Base-by-base conservation (phyloP, 2,113 vertebrate genomes). In the Oxyura jamaicensis region DNA sequence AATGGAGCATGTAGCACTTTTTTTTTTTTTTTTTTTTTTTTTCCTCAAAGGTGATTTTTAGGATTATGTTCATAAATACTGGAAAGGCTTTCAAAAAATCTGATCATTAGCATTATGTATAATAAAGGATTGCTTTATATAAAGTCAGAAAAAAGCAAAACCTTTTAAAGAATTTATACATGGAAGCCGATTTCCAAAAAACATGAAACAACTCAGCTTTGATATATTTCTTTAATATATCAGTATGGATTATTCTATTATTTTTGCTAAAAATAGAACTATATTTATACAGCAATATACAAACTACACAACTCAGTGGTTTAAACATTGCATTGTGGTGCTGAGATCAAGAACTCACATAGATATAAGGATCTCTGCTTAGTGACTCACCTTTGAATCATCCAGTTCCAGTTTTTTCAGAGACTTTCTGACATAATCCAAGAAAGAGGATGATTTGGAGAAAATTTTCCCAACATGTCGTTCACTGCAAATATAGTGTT, bases 381-480 rank as follows among this genome's bases (percentile, higher is more conserved):
- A 88, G 23, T 23, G 39, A 97, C 98, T 96, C 58, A 98, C 98
- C 98, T 99, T 98, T n/a, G 97, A 98, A 18, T 99, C 98, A 96
- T 99, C 99, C 97, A 99, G 97, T 33, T 98, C 99, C 97, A 99
- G 98, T 82, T 98, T 98, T 88, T 96, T 97, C 53, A 99, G 97
- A 86, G 98, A 98, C 89, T 97, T 98, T 36, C 98, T 98, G 62
- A 99, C 98, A 88, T 99, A 99, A 94, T 99, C 99, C 97, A 98
- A 76, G 75, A 99, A 99, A 25, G 98, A 99, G 35, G 98, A 98
- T 9, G 98, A 98, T 77, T 99, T 99, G 93, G 99, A 98, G 96
- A 98, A 99, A 68, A 99, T 98, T 85, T 99, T 99, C 58, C 99
- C 99, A 85, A 99, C 99, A 78, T 98, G 98, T 73, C 93, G 98